Percentiles rank a stretch among this genome's conserved stretches.
Evolutionary conservation across 2,888 invertebrate species (phyloP).

Genomic region (Cyrtodaria siliqua): DNA sequence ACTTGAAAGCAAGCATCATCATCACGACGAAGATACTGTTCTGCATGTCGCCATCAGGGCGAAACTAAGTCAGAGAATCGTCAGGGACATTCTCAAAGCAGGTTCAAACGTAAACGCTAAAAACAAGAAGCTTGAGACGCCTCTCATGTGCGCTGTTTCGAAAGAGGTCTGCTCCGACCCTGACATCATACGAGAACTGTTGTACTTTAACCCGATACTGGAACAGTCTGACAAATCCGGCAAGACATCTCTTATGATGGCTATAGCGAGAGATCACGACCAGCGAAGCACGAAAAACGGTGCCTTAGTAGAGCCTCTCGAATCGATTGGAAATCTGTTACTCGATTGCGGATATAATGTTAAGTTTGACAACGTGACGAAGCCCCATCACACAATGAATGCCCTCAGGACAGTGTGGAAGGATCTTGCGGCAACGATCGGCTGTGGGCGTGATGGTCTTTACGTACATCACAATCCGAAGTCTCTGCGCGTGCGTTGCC

Average conservation of each 20-base stretch:
- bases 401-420: constrained; percentile 56
- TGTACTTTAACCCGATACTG: constrained; percentile 55
- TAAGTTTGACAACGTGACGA: constrained; percentile 52
- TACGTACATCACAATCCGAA: constrained; percentile 50
- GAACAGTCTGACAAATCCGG: constrained; percentile 55
- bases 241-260: constrained; percentile 51
- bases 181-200: constrained; percentile 49
- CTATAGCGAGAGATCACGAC: constrained; percentile 48
- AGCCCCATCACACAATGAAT: constrained; percentile 53
- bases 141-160: constrained; percentile 50
- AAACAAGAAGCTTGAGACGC: constrained; percentile 55
- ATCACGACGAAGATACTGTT: constrained; percentile 48
- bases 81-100: constrained; percentile 43
- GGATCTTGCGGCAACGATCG: constrained; percentile 57
- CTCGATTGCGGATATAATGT: constrained; percentile 59
- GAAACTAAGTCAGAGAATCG: constrained; percentile 38
- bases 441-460: constrained; percentile 50
- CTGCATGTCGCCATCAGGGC: constrained; percentile 54
- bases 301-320: background rate
- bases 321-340: constrained; percentile 43
- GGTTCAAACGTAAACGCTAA: constrained; percentile 58
- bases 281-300: constrained; percentile 5
- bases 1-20: constrained; percentile 41
- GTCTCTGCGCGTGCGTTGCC: constrained; percentile 35
- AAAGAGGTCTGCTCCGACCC: constrained; percentile 27